A percentile compares a stretch with the other conserved stretches of the same genome.
These are phyloP conservation scores for Macrophya alboannulata DNA, from an alignment of 2,888 invertebrate genomes.

Conservation along the genomic window DNA sequence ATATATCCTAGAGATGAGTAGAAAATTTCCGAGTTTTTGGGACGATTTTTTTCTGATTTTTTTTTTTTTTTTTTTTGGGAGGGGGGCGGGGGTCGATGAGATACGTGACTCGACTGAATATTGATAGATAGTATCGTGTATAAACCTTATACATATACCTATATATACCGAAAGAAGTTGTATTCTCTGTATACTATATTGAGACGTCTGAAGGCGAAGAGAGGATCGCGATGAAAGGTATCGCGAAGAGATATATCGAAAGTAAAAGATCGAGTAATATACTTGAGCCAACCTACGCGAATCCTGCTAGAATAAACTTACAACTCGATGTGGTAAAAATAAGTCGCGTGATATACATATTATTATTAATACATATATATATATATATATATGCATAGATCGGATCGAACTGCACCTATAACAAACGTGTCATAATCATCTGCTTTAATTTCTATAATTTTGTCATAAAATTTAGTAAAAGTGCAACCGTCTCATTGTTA, in stretches of 20 bases:
- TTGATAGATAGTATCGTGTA: slow-evolving; percentile 23
- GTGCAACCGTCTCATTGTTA: too few species aligned
- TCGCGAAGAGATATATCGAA: slow-evolving; percentile 13
- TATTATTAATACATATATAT: too few species aligned
- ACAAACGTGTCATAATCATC: too few species aligned
- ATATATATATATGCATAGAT: too few species aligned
- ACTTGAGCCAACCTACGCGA: too few species aligned
- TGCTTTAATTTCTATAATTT: too few species aligned
- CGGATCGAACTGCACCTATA: too few species aligned
- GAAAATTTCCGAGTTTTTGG: neutral
- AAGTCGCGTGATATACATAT: neutral
- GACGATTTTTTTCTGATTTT: too few species aligned
- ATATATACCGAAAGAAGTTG: too few species aligned
- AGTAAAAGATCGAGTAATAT: neutral
- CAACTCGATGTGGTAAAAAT: too few species aligned
- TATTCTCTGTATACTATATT: neutral
- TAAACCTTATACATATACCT: neutral
- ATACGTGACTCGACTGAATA: slow-evolving; percentile 29
- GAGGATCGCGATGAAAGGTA: neutral
- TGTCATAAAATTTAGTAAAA: too few species aligned
- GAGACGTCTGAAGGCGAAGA: neutral
- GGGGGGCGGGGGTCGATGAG: neutral
- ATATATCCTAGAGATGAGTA: neutral
- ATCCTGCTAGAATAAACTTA: too few species aligned
- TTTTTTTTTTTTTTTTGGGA: neutral